Percentiles rank a stretch among this genome's conserved stretches.
phyloP scores from a whole-genome alignment of 1,140 invertebrate species.

The Zaprionus capensis region DNA sequence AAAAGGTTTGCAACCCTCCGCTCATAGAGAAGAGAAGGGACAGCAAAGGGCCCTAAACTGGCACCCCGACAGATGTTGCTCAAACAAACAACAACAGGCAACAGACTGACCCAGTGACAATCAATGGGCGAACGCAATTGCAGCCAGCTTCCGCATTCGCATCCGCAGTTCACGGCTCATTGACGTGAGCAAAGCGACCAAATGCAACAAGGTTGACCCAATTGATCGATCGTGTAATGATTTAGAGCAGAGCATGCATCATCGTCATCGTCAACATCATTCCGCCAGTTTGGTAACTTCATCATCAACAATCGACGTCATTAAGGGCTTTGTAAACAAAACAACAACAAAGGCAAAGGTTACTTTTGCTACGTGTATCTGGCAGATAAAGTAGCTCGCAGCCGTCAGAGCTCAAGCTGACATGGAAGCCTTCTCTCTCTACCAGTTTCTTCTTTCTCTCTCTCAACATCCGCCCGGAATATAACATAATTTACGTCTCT shows the following conservation, averaged over 20 bases:
- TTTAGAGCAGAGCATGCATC: conserved; percentile 19
- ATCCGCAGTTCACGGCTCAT: conserved; percentile 62
- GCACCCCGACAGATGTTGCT: conserved; percentile 58
- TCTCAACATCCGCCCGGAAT: conserved; percentile 54
- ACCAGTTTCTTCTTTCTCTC: conserved; percentile 6
- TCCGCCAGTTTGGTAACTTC: background rate
- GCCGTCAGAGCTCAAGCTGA: background rate
- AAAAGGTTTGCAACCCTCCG: conserved; percentile 49
- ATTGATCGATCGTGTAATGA: conserved; percentile 62
- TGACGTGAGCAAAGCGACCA: conserved; percentile 37
- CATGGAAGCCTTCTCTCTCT: conserved; percentile 8
- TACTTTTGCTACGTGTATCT: conserved; percentile 25
- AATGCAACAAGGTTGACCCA: conserved; percentile 50
- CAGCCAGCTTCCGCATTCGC: conserved; percentile 39
- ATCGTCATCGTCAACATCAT: conserved; percentile 11
- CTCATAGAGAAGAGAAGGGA: background rate
- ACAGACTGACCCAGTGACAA: conserved; percentile 57
- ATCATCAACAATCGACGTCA: conserved; percentile 12
- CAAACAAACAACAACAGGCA: background rate
- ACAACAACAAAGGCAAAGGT: conserved; percentile 36
- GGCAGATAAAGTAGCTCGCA: conserved; percentile 36
- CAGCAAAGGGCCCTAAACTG: background rate
- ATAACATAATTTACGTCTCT: conserved; percentile 77
- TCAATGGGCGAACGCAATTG: conserved; percentile 36
- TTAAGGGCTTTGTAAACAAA: conserved; percentile 26